Conservation (phyloP, 2,113 vertebrate species). For the Ptychochromis oligacanthus region DNA sequence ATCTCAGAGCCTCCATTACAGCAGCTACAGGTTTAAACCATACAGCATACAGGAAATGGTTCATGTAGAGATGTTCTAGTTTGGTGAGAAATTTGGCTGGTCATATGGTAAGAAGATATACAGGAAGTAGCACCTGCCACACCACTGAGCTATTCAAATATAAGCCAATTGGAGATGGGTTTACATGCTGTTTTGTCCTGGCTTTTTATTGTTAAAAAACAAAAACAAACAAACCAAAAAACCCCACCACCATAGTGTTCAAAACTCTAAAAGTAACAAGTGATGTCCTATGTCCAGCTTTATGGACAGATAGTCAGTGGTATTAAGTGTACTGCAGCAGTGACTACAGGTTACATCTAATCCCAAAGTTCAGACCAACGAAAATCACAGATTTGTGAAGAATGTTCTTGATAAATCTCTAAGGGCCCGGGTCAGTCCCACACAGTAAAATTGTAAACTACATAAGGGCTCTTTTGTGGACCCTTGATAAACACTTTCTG, state of each 20-base stretch:
- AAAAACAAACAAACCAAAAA: too few relatives aligned
- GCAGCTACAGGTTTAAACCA: background rate
- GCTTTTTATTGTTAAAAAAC: background rate
- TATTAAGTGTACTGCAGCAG: background rate
- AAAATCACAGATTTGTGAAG: constrained; percentile 20
- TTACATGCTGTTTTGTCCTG: background rate
- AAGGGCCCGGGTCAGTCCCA: constrained; percentile 1
- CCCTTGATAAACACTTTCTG: constrained; percentile 37
- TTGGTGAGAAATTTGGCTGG: background rate
- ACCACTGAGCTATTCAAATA: background rate
- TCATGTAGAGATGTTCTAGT: constrained; percentile 5
- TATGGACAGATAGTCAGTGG: background rate
- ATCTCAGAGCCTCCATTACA: constrained; percentile 5
- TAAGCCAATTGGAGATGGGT: background rate
- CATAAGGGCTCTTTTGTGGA: constrained; percentile 22
- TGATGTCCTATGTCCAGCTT: background rate
- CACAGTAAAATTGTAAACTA: background rate
- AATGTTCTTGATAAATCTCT: constrained; percentile 31
- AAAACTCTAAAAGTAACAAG: background rate
- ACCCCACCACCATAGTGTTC: background rate
- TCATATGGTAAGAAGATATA: constrained; percentile 1
- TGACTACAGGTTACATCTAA: background rate
- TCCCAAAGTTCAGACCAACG: background rate
- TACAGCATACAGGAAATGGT: background rate
- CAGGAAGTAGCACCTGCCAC: constrained; percentile 12